Percentiles rank a stretch among this genome's conserved stretches.
Conservation (phyloP, 2,113 vertebrate species). For the Antechinus stuartii region DNA sequence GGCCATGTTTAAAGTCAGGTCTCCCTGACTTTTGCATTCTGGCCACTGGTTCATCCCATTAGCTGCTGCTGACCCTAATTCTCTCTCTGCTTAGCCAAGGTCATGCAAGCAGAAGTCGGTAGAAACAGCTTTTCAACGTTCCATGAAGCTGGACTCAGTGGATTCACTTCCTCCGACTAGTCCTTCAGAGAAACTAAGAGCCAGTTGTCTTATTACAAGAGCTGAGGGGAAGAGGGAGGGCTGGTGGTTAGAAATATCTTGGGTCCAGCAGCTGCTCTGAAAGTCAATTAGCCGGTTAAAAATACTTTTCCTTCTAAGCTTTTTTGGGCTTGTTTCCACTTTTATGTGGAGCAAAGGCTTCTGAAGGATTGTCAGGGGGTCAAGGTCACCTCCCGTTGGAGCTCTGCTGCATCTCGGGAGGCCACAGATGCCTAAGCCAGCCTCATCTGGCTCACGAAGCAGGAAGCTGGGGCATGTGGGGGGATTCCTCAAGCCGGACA, state of each 20-base stretch:
- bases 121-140: background rate
- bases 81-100: background rate
- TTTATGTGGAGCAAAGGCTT: background rate
- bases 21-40: background rate
- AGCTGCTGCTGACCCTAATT: background rate
- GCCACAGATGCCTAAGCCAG: background rate
- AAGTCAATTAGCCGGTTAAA: background rate
- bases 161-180: background rate
- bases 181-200: background rate
- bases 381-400: background rate
- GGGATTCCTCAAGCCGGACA: background rate
- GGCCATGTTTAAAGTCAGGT: background rate
- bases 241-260: background rate
- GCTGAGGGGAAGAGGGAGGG: background rate
- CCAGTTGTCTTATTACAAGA: background rate
- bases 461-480: background rate
- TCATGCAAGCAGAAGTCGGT: background rate
- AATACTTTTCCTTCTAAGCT: conserved; percentile 1
- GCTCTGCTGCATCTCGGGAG: background rate
- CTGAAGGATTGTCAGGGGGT: background rate
- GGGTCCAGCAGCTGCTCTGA: background rate
- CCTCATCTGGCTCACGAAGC: background rate
- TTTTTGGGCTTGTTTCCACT: background rate
- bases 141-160: background rate
- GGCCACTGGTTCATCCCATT: background rate